Evolutionary conservation across 1,140 invertebrate species (phyloP).

Genomic region (Heliconius hermathena): DNA sequence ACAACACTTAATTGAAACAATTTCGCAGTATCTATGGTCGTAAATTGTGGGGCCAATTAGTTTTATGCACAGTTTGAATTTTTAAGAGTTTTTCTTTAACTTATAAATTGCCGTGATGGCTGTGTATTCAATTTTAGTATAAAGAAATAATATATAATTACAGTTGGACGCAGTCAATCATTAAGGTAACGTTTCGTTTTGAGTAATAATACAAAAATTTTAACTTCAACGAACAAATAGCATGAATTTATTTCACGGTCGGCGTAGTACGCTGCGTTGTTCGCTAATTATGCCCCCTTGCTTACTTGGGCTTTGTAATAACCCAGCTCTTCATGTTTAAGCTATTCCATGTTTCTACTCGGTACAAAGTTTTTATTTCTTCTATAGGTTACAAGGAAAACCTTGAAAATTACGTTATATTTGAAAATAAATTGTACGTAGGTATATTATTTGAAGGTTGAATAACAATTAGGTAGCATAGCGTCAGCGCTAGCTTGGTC

Average conservation of each 20-base stretch:
- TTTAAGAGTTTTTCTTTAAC: slow-evolving; percentile 27
- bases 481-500: slow-evolving; percentile 1
- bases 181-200: slow-evolving; percentile 40
- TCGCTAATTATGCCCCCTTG: slow-evolving; percentile 47
- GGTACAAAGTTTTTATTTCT: slow-evolving; percentile 3
- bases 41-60: slow-evolving; percentile 40
- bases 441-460: slow-evolving; percentile 17
- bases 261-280: slow-evolving; percentile 39
- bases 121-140: slow-evolving; percentile 40
- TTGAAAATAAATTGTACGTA: slow-evolving; percentile 18
- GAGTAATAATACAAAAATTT: slow-evolving; percentile 48
- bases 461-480: slow-evolving; percentile 41
- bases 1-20: slow-evolving; percentile 38
- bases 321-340: not conserved
- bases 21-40: slow-evolving; percentile 36
- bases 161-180: slow-evolving; percentile 41
- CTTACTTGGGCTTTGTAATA: slow-evolving; percentile 34
- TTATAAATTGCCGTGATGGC: slow-evolving; percentile 32
- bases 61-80: slow-evolving; percentile 27
- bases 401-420: slow-evolving; percentile 14
- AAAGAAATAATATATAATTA: slow-evolving; percentile 45
- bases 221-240: slow-evolving; percentile 47
- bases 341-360: not conserved
- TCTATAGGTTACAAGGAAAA: not conserved
- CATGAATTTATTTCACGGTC: slow-evolving; percentile 62